phyloP scores from a whole-genome alignment of 2,113 vertebrate species.

The Poeciliopsis prolifica region DNA sequence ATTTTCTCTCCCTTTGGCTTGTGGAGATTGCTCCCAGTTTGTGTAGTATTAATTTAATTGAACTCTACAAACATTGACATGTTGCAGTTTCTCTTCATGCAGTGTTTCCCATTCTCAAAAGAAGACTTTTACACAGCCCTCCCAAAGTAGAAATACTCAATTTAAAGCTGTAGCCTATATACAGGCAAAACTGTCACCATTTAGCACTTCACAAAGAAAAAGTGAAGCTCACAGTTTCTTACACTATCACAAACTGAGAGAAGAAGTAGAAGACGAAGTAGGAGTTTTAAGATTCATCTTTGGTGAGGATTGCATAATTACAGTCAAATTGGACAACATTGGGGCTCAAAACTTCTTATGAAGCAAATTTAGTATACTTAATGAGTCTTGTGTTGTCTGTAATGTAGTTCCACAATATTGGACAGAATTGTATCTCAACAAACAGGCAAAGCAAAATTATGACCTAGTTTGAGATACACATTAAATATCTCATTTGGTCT shows the following conservation, averaged over 20 bases:
- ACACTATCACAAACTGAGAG: neutral
- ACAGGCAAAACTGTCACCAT: too few species aligned
- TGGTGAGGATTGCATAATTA: neutral
- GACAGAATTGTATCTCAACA: neutral
- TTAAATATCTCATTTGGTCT: neutral
- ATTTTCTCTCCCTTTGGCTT: neutral
- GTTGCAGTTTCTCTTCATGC: neutral
- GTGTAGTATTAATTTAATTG: neutral
- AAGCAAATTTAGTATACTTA: neutral
- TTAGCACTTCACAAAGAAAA: neutral
- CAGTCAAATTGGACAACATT: neutral
- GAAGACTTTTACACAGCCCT: too few species aligned
- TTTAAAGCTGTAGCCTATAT: neutral
- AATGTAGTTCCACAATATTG: neutral
- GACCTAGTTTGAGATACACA: neutral
- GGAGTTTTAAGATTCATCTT: too few species aligned
- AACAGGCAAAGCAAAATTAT: neutral
- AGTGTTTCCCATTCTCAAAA: too few species aligned
- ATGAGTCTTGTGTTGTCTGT: neutral
- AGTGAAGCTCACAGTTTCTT: neutral
- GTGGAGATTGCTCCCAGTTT: neutral
- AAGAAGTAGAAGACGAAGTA: neutral
- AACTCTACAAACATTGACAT: neutral
- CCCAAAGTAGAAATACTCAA: neutral
- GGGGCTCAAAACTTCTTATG: neutral